A percentile compares a stretch with the other conserved stretches of the same genome.
These are phyloP conservation scores for Labia minor DNA, from an alignment of 2,888 invertebrate species.

Conservation along the genomic window DNA sequence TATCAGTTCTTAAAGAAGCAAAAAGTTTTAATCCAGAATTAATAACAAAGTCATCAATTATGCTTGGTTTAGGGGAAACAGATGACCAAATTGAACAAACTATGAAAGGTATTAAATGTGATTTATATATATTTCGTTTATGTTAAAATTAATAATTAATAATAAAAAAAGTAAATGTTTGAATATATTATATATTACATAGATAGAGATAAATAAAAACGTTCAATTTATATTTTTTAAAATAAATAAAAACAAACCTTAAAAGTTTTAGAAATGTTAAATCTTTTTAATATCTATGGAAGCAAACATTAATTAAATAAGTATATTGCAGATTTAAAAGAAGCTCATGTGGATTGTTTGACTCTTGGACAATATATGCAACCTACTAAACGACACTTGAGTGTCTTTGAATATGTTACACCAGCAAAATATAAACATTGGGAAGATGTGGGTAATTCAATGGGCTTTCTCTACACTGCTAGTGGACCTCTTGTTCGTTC, in stretches of 20 bases:
- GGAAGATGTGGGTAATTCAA: constrained; percentile 65
- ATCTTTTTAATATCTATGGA: too few species aligned
- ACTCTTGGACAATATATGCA: constrained; percentile 99
- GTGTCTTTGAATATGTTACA: constrained; percentile 91
- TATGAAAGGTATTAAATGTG: constrained; percentile 56
- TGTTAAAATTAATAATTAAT: background rate
- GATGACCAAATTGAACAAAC: constrained; percentile 79
- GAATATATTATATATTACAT: too few species aligned
- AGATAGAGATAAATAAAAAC: too few species aligned
- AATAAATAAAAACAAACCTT: too few species aligned
- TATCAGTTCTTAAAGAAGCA: constrained; percentile 68
- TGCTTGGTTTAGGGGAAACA: constrained; percentile 90
- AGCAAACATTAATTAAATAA: background rate
- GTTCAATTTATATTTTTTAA: too few species aligned
- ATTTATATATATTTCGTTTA: background rate
- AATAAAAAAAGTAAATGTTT: background rate
- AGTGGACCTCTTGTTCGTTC: constrained; percentile 95
- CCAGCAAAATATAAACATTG: constrained; percentile 85
- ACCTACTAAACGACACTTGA: constrained; percentile 90
- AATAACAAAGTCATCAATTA: constrained; percentile 95
- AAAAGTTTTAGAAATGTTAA: too few species aligned
- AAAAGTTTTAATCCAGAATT: constrained; percentile 69
- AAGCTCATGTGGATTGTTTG: constrained; percentile 80
- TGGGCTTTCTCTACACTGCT: constrained; percentile 94
- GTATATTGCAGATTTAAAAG: constrained; percentile 55